Base-by-base conservation (phyloP, 2,888 invertebrate species). In the Eristalis intricaria region DNA sequence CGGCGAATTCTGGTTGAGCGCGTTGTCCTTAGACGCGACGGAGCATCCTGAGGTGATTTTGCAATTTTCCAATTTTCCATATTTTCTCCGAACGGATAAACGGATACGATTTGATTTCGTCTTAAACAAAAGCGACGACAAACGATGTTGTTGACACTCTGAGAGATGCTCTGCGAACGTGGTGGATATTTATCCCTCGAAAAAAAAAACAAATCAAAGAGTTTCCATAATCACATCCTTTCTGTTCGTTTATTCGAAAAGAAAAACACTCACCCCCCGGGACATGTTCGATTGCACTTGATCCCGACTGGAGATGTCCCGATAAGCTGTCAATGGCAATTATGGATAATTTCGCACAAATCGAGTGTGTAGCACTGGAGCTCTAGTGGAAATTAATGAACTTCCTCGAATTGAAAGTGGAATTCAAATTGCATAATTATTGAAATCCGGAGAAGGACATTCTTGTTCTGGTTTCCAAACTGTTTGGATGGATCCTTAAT, bases 371-470 rank as follows among this genome's bases (percentile, higher is more conserved):
- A n/a, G 50, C 8, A n/a, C 50, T 19, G 50, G 7, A 50, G 19
- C 63, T 69, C 69, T 70, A 35, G 26, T 40, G 70, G 40, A 38
- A 70, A 66, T 64, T 38, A 64, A 65, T 43, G 70, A 71, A 78
- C 70, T 56, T 19, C 29, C n/a, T 43, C 15, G 60, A 22, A 64
- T 80, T 68, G 66, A 68, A 80, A 63, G 66, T 19, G 22, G 74
- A 80, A 74, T 80, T 68, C 66, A 74, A 80, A 80, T 74, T 80
- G 63, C 68, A 63, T 15, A 50, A 80, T 74, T 80, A 74, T 80
- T 68, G 80, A 74, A 80, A 74, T 74, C 60, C 23, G 64, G 69
- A 29, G 35, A 2, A 73, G 66, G 60, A 73, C 65, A 66, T 58
- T 63, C 69, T 4, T 50, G 15, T 19, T 15, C 65, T 50, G 50